These are phyloP conservation scores for Lacerta bilineata DNA, from an alignment of 2,797 vertebrate genomes.

Conservation along the genomic window DNA sequence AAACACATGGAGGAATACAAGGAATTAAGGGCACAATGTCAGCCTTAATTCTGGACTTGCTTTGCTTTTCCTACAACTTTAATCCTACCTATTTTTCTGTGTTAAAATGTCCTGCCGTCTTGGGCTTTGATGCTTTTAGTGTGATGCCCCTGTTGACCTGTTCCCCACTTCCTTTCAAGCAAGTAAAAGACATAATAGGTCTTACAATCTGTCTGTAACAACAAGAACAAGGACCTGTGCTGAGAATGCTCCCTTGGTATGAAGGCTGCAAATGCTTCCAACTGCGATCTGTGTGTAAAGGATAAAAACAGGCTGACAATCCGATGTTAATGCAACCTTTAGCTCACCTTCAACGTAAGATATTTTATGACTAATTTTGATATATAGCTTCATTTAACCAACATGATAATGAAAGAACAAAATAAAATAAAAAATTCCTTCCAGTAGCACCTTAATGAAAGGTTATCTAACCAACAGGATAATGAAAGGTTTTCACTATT, in stretches of 20 bases:
- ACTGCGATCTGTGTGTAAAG: constrained; percentile 56
- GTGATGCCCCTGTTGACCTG: constrained; percentile 62
- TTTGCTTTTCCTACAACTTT: constrained; percentile 21
- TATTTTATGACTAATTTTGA: constrained; percentile 34
- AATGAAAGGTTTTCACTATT: constrained; percentile 34
- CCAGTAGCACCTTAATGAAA: not conserved
- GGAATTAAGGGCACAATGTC: constrained; percentile 51
- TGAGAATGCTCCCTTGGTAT: constrained; percentile 16
- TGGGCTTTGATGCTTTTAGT: constrained; percentile 51
- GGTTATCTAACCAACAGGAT: constrained; percentile 22
- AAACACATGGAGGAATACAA: not conserved
- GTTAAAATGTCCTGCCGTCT: constrained; percentile 53
- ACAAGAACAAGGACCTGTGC: constrained; percentile 40
- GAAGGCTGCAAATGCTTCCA: constrained; percentile 55
- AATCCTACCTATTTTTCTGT: constrained; percentile 42
- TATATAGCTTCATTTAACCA: constrained; percentile 37
- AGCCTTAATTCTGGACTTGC: constrained; percentile 13
- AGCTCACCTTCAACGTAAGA: constrained; percentile 31
- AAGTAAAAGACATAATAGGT: constrained; percentile 54
- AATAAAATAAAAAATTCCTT: too few relatives aligned
- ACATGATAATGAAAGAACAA: not conserved
- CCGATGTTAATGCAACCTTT: constrained; percentile 43
- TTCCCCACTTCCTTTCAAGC: constrained; percentile 47
- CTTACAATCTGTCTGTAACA: constrained; percentile 7
- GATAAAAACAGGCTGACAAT: constrained; percentile 48